A percentile compares a stretch with the other conserved stretches of the same genome.
phyloP scores from a whole-genome alignment of 1,140 invertebrate species.

The Drosophila pruinosa region DNA sequence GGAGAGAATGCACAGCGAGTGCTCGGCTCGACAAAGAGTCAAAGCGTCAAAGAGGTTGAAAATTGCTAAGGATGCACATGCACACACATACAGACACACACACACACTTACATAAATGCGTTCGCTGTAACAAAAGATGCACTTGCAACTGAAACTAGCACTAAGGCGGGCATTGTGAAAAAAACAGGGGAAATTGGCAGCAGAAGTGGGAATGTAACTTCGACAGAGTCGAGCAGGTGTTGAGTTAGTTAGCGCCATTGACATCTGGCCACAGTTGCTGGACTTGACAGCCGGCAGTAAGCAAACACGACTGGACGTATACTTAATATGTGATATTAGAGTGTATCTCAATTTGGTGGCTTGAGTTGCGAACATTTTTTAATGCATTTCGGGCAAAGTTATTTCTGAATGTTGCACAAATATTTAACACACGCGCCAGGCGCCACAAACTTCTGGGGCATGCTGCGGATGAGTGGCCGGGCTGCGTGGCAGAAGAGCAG shows the following conservation, averaged over 20 bases:
- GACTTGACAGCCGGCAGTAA: neutral
- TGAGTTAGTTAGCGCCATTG: conserved; percentile 46
- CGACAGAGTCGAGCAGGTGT: neutral
- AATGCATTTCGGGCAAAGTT: conserved; percentile 65
- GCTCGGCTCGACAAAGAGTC: conserved; percentile 13
- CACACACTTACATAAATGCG: neutral
- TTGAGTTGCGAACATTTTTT: conserved; percentile 26
- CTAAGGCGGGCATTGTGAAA: neutral
- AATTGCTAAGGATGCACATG: conserved; percentile 13
- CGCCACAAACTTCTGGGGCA: conserved; percentile 50
- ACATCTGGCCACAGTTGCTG: conserved; percentile 8
- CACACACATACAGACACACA: conserved; percentile 10
- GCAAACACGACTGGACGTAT: conserved; percentile 67
- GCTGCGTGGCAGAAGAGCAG: no score
- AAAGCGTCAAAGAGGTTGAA: conserved; percentile 36
- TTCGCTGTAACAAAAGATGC: neutral
- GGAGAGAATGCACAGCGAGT: conserved; percentile 19
- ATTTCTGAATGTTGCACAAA: conserved; percentile 49
- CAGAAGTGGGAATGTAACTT: neutral
- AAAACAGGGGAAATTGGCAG: neutral
- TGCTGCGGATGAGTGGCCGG: conserved; percentile 39
- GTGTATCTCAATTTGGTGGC: neutral
- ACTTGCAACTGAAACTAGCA: neutral
- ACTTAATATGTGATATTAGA: conserved; percentile 43
- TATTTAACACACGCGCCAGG: conserved; percentile 47